Base-by-base conservation (phyloP, 92 coral and sea anemone species). In the Pocillopora grandis region DNA sequence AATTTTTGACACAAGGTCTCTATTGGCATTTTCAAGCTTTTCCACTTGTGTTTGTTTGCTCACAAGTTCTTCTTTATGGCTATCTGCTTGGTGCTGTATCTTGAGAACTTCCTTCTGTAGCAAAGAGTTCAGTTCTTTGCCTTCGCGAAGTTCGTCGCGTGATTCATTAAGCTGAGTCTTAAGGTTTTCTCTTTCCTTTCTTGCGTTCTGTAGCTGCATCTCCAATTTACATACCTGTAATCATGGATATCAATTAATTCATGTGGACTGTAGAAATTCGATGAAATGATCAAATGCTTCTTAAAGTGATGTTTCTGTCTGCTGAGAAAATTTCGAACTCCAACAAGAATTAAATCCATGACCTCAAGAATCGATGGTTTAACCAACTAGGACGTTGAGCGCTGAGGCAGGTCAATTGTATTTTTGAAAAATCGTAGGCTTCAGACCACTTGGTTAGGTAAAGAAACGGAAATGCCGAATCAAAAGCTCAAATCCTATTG, bases 221-320 rank as follows among this genome's bases (percentile, higher is more conserved):
- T 92, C 95, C 72, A 91, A 79, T 84, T 92, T 92, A 74, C 90
- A 90, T 23, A 86, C 81, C 95, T 92, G 80, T 10, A 36, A 19
- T 55, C 19, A 14, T 23, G 15, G 52, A 5, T 76, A 67, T 1
- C 8, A 12, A n/a, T 70, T 70, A 70, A 14, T 14, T 16, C 1
- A 17, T 2, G 36, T 15, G 42, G 36, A 55, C 12, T 5, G 37
- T 35, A 17, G 12, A n/a, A 70, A 4, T 42, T 42, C 3, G 49
- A 42, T 42, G 49, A 42, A 42, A 42, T 42, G 7, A 23, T 23
- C 23, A 23, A 23, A 23, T 23, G 23, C 23, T 23, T 23, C 49
- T 42, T 42, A 42, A 42, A 42, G 7, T 42, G 3, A 42, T 42
- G 49, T 42, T 42, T 42, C 7, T 42, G 49, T 42, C 7, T 2